phyloP scores from a whole-genome alignment of 2,113 vertebrate genomes.

The Lutjanus erythropterus region DNA sequence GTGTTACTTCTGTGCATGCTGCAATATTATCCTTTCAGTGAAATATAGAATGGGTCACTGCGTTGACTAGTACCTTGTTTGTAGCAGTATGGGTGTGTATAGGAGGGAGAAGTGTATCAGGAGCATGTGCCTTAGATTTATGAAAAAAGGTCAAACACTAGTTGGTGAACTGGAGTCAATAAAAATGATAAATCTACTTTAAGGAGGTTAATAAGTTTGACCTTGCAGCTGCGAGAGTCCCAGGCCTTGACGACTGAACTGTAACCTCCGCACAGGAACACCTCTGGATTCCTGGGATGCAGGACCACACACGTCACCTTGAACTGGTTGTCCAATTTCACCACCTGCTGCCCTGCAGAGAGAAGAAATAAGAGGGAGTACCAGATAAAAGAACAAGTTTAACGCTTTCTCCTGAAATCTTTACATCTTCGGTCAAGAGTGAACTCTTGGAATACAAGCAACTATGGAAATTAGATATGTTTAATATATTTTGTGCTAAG shows the following conservation, averaged over 20 bases:
- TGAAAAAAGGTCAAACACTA: conserved; percentile 34
- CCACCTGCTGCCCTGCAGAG: conserved; percentile 86
- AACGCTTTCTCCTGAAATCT: conserved; percentile 6
- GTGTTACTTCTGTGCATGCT: conserved; percentile 11
- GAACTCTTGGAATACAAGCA: neutral
- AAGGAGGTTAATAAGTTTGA: conserved; percentile 74
- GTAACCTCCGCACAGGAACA: conserved; percentile 94
- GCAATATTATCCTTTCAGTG: conserved; percentile 16
- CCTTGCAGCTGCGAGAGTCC: conserved; percentile 93
- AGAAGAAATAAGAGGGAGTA: neutral
- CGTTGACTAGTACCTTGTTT: conserved; percentile 2
- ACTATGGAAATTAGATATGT: neutral
- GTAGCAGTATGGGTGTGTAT: neutral
- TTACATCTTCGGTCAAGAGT: neutral
- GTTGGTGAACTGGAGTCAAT: conserved; percentile 36
- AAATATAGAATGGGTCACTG: conserved; percentile 17
- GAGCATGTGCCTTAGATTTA: conserved; percentile 16
- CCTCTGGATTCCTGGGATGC: conserved; percentile 87
- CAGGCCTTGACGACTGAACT: conserved; percentile 93
- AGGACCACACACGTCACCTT: conserved; percentile 88
- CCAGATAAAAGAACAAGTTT: conserved; percentile 16
- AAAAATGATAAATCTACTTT: conserved; percentile 45
- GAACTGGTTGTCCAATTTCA: conserved; percentile 88
- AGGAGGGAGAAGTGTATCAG: neutral
- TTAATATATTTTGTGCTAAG: too few relatives aligned